Conservation (phyloP, 2,797 vertebrate genomes). For the Phoeniculus purpureus region DNA sequence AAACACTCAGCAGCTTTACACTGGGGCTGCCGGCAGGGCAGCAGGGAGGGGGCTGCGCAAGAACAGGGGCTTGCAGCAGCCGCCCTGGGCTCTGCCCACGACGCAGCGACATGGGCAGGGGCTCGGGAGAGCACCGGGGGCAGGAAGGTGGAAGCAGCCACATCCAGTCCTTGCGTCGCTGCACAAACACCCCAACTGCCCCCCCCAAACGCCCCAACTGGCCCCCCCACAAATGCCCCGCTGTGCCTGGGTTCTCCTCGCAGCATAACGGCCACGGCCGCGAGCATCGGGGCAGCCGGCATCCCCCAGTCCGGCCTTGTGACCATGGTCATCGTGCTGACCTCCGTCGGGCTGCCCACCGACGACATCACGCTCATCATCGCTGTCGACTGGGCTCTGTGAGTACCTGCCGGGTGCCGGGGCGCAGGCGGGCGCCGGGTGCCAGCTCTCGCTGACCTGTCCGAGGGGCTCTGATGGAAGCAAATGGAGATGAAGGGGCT, state of each 20-base stretch:
- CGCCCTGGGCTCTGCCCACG: too few relatives aligned
- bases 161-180: too few relatives aligned
- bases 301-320: conserved; percentile 91
- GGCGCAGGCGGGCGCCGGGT: fast-evolving
- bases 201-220: too few relatives aligned
- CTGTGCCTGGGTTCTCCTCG: background rate
- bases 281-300: conserved; percentile 89
- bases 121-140: too few relatives aligned
- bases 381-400: conserved; percentile 91
- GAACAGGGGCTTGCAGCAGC: too few relatives aligned
- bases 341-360: conserved; percentile 88
- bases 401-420: conserved; percentile 38
- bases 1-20: too few relatives aligned
- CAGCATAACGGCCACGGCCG: conserved; percentile 91
- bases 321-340: conserved; percentile 92
- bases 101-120: too few relatives aligned
- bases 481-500: background rate
- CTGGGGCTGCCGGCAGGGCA: too few relatives aligned
- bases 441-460: fast-evolving
- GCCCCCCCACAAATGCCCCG: too few relatives aligned
- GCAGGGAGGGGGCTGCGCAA: too few relatives aligned
- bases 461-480: fast-evolving
- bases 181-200: too few relatives aligned
- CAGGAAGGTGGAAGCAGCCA: too few relatives aligned
- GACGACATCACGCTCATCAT: conserved; percentile 91